Evolutionary conservation across 2,888 invertebrate species (phyloP).

Genomic region (Stegana nigrithorax): DNA sequence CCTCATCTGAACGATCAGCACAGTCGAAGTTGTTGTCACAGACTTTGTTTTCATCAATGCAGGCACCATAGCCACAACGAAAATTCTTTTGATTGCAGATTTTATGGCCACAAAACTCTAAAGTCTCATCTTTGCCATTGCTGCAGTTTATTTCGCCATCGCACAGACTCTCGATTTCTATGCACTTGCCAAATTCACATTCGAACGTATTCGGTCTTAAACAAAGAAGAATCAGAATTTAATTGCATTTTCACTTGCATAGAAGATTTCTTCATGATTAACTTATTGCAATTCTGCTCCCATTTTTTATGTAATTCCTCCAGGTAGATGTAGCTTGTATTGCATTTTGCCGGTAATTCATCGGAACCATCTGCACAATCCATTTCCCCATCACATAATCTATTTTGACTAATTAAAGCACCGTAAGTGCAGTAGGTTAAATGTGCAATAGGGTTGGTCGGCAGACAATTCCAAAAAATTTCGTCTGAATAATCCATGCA

Average conservation of each 20-base stretch:
- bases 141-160: background rate
- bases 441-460: no score
- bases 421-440: conserved; percentile 3
- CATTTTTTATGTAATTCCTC: no score
- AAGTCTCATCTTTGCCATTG: background rate
- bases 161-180: background rate
- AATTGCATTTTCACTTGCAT: no score
- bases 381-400: background rate
- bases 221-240: no score
- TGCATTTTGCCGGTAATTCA: background rate
- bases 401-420: background rate
- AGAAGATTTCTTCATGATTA: no score
- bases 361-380: conserved; percentile 9
- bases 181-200: no score
- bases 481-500: background rate
- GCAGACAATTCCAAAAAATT: no score
- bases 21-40: background rate
- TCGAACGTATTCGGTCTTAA: no score
- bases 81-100: no score
- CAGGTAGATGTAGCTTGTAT: no score
- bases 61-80: conserved; percentile 4
- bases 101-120: no score
- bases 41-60: background rate
- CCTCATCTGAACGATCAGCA: conserved; percentile 6
- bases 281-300: background rate